Conservation (phyloP, 1,140 invertebrate genomes). For the Argopecten irradians region DNA sequence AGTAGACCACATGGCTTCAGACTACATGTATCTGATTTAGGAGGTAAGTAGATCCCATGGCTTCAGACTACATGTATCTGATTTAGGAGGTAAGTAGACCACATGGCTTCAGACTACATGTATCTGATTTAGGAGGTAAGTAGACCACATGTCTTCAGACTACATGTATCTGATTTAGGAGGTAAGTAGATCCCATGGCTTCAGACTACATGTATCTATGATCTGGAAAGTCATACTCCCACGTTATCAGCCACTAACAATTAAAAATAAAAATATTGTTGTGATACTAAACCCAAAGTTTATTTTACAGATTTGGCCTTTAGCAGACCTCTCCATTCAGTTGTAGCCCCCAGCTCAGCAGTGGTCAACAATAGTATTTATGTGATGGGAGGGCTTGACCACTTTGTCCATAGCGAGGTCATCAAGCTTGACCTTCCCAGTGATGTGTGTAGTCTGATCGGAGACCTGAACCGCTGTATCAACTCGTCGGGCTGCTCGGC, state of each 20-base stretch:
- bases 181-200: too few species aligned
- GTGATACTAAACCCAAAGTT: neutral
- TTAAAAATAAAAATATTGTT: neutral
- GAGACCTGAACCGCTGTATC: conserved; percentile 84
- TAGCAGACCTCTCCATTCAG: conserved; percentile 44
- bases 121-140: too few species aligned
- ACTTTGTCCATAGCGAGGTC: conserved; percentile 82
- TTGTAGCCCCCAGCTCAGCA: conserved; percentile 58
- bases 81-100: too few species aligned
- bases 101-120: too few species aligned
- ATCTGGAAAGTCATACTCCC: too few species aligned
- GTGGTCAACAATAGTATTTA: conserved; percentile 77
- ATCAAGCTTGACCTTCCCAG: conserved; percentile 86
- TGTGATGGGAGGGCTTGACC: conserved; percentile 90
- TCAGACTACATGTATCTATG: neutral
- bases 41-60: too few species aligned
- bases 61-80: too few species aligned
- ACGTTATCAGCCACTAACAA: neutral
- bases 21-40: too few species aligned
- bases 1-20: too few species aligned
- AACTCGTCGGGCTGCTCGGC: conserved; percentile 88
- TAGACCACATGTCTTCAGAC: too few species aligned
- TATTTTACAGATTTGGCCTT: conserved; percentile 50
- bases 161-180: neutral
- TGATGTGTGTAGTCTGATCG: conserved; percentile 90